These are phyloP conservation scores for Equus przewalskii DNA, from an alignment of 2,113 vertebrate species.

Conservation along the genomic window DNA sequence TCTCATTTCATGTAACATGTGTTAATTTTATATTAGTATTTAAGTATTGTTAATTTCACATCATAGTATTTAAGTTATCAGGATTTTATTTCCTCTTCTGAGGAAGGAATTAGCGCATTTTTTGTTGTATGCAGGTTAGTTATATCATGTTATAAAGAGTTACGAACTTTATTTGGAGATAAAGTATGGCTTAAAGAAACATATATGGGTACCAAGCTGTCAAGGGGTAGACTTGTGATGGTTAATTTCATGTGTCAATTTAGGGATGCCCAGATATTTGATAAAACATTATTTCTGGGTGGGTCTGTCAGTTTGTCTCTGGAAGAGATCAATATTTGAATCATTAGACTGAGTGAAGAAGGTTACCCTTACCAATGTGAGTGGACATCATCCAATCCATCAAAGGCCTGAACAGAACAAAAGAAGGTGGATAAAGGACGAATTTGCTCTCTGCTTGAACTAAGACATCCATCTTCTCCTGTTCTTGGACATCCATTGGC, in stretches of 20 bases:
- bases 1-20: not conserved
- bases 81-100: not conserved
- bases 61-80: not conserved
- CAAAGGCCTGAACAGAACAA: not conserved
- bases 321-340: not conserved
- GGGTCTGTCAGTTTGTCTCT: not conserved
- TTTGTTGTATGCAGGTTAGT: not conserved
- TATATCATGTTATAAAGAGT: not conserved
- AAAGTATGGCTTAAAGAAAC: not conserved
- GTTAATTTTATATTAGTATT: not conserved
- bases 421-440: not conserved
- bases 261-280: not conserved
- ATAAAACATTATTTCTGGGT: not conserved
- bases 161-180: not conserved
- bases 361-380: not conserved
- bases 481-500: not conserved
- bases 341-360: not conserved
- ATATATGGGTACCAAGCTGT: not conserved
- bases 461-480: not conserved
- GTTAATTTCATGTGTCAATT: conserved; percentile 2
- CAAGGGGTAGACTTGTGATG: not conserved
- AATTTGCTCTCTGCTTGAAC: not conserved
- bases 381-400: not conserved
- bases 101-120: not conserved
- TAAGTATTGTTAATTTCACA: not conserved